phyloP scores from a whole-genome alignment of 2,888 invertebrate species.

The Herminia tarsipennalis region DNA sequence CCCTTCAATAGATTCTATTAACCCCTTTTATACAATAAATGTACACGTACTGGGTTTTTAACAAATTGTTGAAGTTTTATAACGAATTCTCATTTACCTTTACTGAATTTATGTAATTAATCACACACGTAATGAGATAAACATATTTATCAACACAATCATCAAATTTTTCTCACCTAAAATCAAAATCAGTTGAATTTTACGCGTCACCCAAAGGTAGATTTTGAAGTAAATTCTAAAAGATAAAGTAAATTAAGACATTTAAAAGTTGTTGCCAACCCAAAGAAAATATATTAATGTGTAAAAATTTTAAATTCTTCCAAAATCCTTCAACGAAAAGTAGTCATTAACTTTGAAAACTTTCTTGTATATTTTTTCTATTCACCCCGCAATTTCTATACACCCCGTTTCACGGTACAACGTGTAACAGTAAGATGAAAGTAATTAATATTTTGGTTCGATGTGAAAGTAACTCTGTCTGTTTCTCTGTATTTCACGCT shows the following conservation, averaged over 20 bases:
- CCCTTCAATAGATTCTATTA: conserved; percentile 19
- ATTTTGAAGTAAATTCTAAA: conserved; percentile 13
- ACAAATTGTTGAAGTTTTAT: conserved; percentile 9
- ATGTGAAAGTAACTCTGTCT: too few relatives aligned
- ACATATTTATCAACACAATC: conserved; percentile 6
- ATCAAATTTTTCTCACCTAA: conserved; percentile 6
- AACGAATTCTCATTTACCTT: conserved; percentile 15
- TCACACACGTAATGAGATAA: conserved; percentile 9
- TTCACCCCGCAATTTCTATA: too few relatives aligned
- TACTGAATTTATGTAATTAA: conserved; percentile 16
- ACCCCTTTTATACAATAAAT: conserved; percentile 16
- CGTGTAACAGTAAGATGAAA: too few relatives aligned
- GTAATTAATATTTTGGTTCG: too few relatives aligned
- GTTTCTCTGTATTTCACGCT: too few relatives aligned
- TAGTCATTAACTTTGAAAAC: conserved; percentile 3
- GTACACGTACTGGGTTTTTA: conserved; percentile 12
- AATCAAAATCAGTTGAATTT: conserved; percentile 7
- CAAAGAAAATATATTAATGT: conserved; percentile 11
- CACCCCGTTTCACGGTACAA: too few relatives aligned
- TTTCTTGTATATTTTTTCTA: too few relatives aligned
- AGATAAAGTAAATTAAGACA: conserved; percentile 11
- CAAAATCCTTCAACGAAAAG: conserved; percentile 15
- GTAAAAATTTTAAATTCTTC: conserved; percentile 16
- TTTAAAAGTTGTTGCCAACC: conserved; percentile 15
- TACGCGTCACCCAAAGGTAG: conserved; percentile 11